phyloP scores from a whole-genome alignment of 1,140 invertebrate species.

The Hyles vespertilio region DNA sequence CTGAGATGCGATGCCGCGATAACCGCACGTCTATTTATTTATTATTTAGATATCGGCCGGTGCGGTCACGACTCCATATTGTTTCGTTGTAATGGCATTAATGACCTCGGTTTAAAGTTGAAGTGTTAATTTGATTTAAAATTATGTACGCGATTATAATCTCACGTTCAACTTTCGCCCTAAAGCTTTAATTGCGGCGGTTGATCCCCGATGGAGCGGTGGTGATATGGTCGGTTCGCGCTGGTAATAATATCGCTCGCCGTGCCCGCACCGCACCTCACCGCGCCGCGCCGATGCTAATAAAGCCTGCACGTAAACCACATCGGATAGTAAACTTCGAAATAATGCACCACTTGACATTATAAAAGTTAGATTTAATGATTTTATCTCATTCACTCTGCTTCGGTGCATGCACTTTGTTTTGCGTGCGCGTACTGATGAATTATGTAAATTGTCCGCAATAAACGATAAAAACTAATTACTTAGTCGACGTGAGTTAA shows the following conservation, averaged over 20 bases:
- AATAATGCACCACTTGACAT: conserved; percentile 31
- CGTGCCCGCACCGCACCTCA: background rate
- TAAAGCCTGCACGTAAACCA: conserved; percentile 28
- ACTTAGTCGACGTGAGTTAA: too few relatives aligned
- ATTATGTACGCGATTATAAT: conserved; percentile 69
- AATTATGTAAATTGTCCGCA: conserved; percentile 36
- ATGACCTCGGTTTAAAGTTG: conserved; percentile 74
- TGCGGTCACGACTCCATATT: conserved; percentile 73
- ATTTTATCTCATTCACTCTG: conserved; percentile 32
- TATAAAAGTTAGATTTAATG: conserved; percentile 39
- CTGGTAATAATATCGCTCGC: conserved; percentile 22
- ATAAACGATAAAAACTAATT: too few relatives aligned
- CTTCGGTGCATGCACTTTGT: conserved; percentile 18
- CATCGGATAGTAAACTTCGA: conserved; percentile 29
- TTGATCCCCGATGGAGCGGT: conserved; percentile 50
- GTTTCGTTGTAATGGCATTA: conserved; percentile 71
- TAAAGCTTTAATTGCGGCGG: conserved; percentile 62
- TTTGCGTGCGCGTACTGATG: conserved; percentile 24
- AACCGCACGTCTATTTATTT: conserved; percentile 68
- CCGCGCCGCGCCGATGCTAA: conserved; percentile 16
- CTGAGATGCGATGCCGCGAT: conserved; percentile 63
- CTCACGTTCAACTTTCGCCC: conserved; percentile 67
- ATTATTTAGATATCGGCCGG: conserved; percentile 73
- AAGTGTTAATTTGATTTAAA: conserved; percentile 76
- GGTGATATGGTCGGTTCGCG: conserved; percentile 38